Conservation (phyloP, 2,113 vertebrate species). For the Corythoichthys haematopterus region DNA sequence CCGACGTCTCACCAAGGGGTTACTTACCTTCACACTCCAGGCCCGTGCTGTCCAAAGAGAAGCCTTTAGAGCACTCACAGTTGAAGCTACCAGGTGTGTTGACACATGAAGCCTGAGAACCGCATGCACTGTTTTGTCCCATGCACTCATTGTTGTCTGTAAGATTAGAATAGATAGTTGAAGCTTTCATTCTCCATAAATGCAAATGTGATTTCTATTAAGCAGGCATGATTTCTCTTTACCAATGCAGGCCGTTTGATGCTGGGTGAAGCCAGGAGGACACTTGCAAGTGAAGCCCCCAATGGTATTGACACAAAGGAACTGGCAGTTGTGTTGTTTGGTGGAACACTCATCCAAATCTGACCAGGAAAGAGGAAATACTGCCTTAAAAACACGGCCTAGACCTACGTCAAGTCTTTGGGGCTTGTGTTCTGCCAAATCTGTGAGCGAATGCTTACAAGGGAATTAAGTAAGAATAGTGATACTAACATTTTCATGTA, state of each 20-base stretch:
- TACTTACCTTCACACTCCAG: constrained; percentile 81
- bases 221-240: constrained; percentile 1
- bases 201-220: background rate
- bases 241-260: constrained; percentile 88
- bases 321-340: constrained; percentile 96
- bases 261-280: constrained; percentile 87
- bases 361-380: constrained; percentile 39
- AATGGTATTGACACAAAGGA: constrained; percentile 87
- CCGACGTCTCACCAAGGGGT: background rate
- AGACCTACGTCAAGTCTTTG: background rate
- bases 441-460: background rate
- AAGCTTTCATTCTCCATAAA: background rate
- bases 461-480: background rate
- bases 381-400: background rate
- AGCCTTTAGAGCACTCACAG: constrained; percentile 89
- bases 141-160: constrained; percentile 87
- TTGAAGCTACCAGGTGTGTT: constrained; percentile 87
- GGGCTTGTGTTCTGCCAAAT: background rate
- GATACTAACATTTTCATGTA: background rate
- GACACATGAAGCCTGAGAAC: constrained; percentile 78
- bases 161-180: constrained; percentile 4
- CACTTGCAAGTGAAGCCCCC: constrained; percentile 91
- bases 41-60: constrained; percentile 79
- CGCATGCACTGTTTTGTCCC: constrained; percentile 74
- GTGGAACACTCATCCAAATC: constrained; percentile 91